Evolutionary conservation across 1,140 invertebrate species (phyloP), one percentile per base, ranked within the genome.

Genomic region (Solenopsis invicta): DNA sequence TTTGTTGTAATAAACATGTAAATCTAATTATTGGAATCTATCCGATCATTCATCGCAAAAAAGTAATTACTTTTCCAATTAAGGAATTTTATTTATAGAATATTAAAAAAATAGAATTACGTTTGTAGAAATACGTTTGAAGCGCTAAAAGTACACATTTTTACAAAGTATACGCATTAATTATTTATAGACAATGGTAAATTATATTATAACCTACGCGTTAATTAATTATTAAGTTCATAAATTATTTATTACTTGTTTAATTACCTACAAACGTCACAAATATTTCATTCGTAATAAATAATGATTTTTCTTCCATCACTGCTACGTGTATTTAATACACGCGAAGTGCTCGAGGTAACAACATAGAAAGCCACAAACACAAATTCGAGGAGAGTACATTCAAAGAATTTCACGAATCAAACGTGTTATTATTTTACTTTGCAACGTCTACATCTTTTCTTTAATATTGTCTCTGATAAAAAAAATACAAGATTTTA

Each of bases 211-310:
- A 37, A n/a, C 64, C 69, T 82, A 59, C 24, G 24, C 45, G 13
- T 81, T 56, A 80, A 80, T 81, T 56, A 80, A 80, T 59, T 45
- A 74, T 48, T 48, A 67, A 66, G 4, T 75, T 62, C 12, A 84
- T 62, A 75, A 84, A 84, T 74, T 84, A 61, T 24, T 45, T 56
- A 72, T 82, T 61, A 72, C 9, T 82, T 62, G 16, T 45, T 50
- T 54, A 87, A 87, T 41, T 59, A 77, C 37, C 21, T 69, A 67
- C 67, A 59, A 59, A 76, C 66, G 82, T 85, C 74, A 88, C 82
- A 85, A 85, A 34, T 84, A 86, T 85, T 37, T 67, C n/a, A 37
- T 37, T 61, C 77, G 18, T 62, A 77, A 88, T 85, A 88, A 86
- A 88, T 88, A 81, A 81, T 54, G 21, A 71, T 71, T n/a, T n/a